Evolutionary conservation across 1,140 invertebrate species (phyloP), one percentile per base, ranked within the genome.

Genomic region (Caenorhabditis brenneri): DNA sequence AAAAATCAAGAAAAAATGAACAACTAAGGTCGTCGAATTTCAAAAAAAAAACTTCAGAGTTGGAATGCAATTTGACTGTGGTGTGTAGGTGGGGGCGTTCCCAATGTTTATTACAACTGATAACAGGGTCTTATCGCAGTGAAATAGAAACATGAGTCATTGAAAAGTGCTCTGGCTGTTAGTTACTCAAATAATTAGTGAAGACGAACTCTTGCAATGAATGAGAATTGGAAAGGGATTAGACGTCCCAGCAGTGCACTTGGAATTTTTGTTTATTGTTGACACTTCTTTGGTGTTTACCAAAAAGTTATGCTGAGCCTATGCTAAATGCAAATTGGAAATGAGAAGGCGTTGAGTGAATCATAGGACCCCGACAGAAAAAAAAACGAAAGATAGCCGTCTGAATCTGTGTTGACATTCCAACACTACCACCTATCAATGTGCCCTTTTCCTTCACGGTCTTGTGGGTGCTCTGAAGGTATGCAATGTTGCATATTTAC

Each of bases 401-500:
- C 19, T 33, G 1, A 74, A 24, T 36, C 29, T 42, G 36, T 74
- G 29, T 74, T 74, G 65, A 74, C n/a, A 74, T 24, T 74, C 42
- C 36, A 74, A 74, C 65, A 74, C n/a, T n/a, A n/a, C 36, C 33
- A 74, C 65, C 65, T 74, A 74, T 74, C 65, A 74, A 39, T 74
- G 36, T 74, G 65, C 36, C 65, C 65, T 74, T 74, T 74, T 1
- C 65, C 36, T 42, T 42, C 36, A 74, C 65, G 65, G 65, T 42
- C 29, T 36, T 74, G 22, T 74, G 33, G 65, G n/a, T 42, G 65
- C 65, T 74, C 65, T 74, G 65, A 74, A 42, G 65, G 36, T 42
- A 74, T 74, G 36, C 65, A 74, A 46, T 74, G 65, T 74, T 74
- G 65, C 65, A 74, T 74, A 74, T 74, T 74, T 74, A 74, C 65